Evolutionary conservation across 2,113 vertebrate genomes (phyloP).

Genomic region (Megalops atlanticus): DNA sequence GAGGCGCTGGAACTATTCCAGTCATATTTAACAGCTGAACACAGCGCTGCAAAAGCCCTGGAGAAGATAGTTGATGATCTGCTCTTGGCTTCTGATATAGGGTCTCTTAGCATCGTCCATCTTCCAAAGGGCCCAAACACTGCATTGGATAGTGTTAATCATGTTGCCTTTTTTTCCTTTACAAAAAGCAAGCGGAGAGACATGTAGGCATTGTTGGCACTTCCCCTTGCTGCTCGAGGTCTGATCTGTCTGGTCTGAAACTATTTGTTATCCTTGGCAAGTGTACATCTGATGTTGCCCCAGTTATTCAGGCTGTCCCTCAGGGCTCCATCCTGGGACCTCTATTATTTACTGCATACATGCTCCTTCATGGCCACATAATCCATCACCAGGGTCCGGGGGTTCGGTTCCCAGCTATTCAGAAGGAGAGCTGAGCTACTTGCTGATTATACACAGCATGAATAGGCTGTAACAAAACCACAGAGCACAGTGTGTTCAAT

Average conservation of each 20-base stretch:
- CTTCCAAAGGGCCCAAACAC: background rate
- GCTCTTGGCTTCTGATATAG: conserved; percentile 1
- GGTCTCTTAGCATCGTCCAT: background rate
- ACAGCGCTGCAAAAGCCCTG: background rate
- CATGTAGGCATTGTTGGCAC: background rate
- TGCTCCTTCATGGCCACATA: background rate
- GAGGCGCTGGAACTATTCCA: background rate
- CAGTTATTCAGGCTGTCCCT: background rate
- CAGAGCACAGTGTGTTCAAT: conserved; percentile 47
- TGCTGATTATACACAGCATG: background rate
- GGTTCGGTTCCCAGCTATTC: background rate
- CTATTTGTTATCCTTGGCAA: conserved; percentile 4
- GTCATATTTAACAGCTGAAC: conserved; percentile 2
- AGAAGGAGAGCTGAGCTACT: background rate
- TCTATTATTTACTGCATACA: conserved; percentile 10
- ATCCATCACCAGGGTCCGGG: background rate
- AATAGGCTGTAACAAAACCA: conserved; percentile 42
- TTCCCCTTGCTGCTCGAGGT: background rate
- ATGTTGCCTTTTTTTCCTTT: background rate
- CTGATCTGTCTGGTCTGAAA: conserved; percentile 6
- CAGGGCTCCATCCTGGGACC: conserved; percentile 8
- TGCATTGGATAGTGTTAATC: conserved; percentile 2
- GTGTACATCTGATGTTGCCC: conserved; percentile 11
- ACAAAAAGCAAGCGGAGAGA: background rate
- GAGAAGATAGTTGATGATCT: conserved; percentile 1